phyloP scores from a whole-genome alignment of 1,140 invertebrate species.

The Formica exsecta region DNA sequence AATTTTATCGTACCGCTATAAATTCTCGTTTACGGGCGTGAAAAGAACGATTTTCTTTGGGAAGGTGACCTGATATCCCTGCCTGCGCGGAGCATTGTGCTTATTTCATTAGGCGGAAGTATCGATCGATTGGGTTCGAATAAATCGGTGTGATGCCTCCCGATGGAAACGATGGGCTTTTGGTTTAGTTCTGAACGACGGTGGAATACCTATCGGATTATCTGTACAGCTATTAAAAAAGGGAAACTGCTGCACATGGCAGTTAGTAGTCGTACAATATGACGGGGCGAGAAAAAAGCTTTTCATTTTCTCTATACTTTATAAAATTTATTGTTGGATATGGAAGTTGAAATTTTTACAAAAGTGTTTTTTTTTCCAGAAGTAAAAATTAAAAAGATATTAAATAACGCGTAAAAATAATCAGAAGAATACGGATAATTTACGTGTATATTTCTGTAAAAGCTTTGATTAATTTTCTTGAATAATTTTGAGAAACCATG shows the following conservation, averaged over 20 bases:
- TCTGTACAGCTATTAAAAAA: background rate
- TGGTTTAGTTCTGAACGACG: background rate
- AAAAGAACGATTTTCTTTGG: constrained; percentile 50
- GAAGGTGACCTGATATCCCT: constrained; percentile 14
- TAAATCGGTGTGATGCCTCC: constrained; percentile 1
- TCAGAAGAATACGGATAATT: background rate
- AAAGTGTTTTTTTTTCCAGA: background rate
- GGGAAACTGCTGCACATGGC: background rate
- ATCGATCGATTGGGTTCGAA: constrained; percentile 37
- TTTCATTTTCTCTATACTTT: background rate
- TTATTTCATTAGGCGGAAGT: constrained; percentile 45
- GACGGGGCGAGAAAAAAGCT: background rate
- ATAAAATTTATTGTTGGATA: background rate
- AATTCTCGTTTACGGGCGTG: constrained; percentile 40
- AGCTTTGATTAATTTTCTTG: background rate
- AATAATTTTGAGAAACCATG: background rate
- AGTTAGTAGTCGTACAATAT: background rate
- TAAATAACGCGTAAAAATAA: background rate
- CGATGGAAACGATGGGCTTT: constrained; percentile 24
- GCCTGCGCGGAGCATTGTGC: constrained; percentile 4
- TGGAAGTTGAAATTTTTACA: background rate
- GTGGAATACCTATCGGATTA: constrained; percentile 23
- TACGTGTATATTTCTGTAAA: background rate
- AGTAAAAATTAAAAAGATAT: background rate
- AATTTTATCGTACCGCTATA: constrained; percentile 49